Conservation (phyloP, 2,113 vertebrate genomes). For the Sceloporus undulatus region DNA sequence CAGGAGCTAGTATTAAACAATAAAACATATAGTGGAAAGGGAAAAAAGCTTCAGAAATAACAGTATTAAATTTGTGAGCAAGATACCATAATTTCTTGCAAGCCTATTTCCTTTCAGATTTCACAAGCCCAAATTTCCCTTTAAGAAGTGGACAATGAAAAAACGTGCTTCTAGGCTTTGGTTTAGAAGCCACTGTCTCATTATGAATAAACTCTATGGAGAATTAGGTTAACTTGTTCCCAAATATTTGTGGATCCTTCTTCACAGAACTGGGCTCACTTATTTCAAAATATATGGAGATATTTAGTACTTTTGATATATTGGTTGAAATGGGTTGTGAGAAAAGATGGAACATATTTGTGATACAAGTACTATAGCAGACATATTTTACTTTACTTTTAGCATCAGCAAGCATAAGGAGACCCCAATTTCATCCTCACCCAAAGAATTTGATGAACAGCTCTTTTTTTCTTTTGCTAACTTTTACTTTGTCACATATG, state of each 20-base stretch:
- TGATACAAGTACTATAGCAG: background rate
- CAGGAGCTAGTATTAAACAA: background rate
- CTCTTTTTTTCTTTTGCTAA: background rate
- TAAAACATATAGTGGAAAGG: background rate
- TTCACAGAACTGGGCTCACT: background rate
- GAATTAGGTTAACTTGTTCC: background rate
- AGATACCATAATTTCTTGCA: background rate
- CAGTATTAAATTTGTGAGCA: background rate
- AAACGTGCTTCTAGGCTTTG: conserved; percentile 16
- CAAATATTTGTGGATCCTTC: background rate
- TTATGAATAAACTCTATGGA: background rate
- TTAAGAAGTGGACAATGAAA: background rate
- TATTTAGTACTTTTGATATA: background rate
- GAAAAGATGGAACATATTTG: background rate
- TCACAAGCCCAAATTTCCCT: background rate
- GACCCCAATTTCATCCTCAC: background rate
- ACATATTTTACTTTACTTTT: background rate
- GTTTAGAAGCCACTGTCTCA: conserved; percentile 3
- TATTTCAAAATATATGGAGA: background rate
- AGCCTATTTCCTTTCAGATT: conserved; percentile 8
- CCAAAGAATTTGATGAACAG: background rate
- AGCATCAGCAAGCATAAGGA: background rate
- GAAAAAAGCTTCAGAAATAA: background rate
- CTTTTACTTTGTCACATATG: conserved; percentile 7
- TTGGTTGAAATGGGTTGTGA: background rate